Evolutionary conservation across 2,888 invertebrate genomes (phyloP).

Genomic region (Oligia fasciuncula): DNA sequence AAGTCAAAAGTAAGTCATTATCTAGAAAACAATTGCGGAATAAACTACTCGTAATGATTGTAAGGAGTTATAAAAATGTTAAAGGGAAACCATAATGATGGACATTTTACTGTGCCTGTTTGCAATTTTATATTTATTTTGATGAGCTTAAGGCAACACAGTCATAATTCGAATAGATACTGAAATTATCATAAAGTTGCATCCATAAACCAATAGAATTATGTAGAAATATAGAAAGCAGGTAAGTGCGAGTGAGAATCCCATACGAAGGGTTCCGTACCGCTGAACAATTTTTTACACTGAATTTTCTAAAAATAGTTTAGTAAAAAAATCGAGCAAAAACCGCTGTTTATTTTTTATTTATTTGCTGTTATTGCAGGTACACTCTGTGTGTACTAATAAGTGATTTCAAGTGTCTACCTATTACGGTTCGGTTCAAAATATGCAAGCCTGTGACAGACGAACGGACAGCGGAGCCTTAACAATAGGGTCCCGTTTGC

Average conservation of each 20-base stretch:
- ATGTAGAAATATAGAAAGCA: not conserved
- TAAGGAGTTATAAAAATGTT: constrained; percentile 22
- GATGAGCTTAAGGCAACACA: not conserved
- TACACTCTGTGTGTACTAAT: too few relatives aligned
- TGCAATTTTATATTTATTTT: not conserved
- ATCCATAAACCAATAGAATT: not conserved
- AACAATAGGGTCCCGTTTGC: not conserved
- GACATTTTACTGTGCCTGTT: not conserved
- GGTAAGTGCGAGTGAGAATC: too few relatives aligned
- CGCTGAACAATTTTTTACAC: not conserved
- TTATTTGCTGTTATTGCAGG: too few relatives aligned
- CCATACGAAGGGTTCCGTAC: not conserved
- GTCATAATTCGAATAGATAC: not conserved
- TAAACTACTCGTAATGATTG: constrained; percentile 7
- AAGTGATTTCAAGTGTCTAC: too few relatives aligned
- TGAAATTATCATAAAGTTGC: not conserved
- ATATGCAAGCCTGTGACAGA: not conserved
- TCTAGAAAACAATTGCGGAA: constrained; percentile 17
- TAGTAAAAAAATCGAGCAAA: too few relatives aligned
- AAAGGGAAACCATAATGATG: not conserved
- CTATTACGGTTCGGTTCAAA: not conserved
- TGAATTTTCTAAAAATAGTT: too few relatives aligned
- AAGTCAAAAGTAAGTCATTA: not conserved
- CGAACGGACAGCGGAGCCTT: too few relatives aligned
- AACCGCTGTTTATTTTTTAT: too few relatives aligned